Conservation (phyloP, 2,113 vertebrate genomes). For the Lota lota region DNA sequence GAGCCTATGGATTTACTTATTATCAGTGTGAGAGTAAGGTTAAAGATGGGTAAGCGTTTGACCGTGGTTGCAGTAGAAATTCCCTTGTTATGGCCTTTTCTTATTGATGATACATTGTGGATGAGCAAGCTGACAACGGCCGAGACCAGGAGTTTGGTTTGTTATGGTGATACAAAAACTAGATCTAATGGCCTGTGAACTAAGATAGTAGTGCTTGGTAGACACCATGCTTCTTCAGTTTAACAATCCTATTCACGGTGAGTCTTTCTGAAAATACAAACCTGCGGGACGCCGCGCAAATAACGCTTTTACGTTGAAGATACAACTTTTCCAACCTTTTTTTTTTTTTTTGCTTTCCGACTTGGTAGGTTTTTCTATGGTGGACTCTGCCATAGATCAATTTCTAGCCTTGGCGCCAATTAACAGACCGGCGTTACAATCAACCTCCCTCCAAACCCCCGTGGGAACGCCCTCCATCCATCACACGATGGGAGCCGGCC, state of each 20-base stretch:
- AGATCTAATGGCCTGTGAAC: too few species aligned
- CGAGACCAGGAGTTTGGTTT: not conserved
- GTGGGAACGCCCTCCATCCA: constrained; percentile 52
- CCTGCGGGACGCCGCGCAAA: too few species aligned
- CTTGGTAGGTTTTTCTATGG: constrained; percentile 25
- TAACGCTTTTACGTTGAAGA: too few species aligned
- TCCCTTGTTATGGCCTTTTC: constrained; percentile 19
- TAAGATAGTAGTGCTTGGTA: too few species aligned
- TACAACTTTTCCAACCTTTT: too few species aligned
- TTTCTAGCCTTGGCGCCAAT: constrained; percentile 53
- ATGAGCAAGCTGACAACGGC: constrained; percentile 28
- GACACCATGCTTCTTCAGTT: too few species aligned
- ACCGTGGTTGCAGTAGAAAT: constrained; percentile 4
- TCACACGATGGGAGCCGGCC: constrained; percentile 55
- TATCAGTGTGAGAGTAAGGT: too few species aligned
- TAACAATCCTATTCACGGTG: too few species aligned
- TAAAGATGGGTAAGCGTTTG: too few species aligned
- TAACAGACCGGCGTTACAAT: constrained; percentile 62
- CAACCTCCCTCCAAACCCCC: constrained; percentile 40
- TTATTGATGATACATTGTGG: constrained; percentile 37
- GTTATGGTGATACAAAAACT: too few species aligned
- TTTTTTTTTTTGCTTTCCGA: not conserved
- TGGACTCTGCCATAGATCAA: constrained; percentile 44
- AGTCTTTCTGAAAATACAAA: too few species aligned
- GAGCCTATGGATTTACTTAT: too few species aligned